A percentile compares a stretch with the other conserved stretches of the same genome.
phyloP scores from a whole-genome alignment of 2,113 vertebrate species.

The Orcinus orca region DNA sequence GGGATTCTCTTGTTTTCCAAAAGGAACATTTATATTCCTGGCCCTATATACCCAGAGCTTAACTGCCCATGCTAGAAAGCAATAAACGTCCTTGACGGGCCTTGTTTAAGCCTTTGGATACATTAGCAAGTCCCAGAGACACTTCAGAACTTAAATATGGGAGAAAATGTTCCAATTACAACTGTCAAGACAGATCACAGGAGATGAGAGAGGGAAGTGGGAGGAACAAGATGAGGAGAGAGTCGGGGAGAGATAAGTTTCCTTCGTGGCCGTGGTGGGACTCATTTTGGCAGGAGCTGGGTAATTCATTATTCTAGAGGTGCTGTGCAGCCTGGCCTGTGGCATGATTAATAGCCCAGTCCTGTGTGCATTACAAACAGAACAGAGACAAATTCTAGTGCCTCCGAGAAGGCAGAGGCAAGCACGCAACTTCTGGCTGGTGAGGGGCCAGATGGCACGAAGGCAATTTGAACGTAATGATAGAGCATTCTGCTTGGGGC shows the following conservation, averaged over 20 bases:
- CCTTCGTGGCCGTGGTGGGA: background rate
- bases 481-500: background rate
- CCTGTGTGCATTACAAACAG: background rate
- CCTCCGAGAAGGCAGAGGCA: background rate
- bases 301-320: conserved; percentile 63
- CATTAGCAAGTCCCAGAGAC: conserved; percentile 34
- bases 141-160: conserved; percentile 27
- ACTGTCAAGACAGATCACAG: conserved; percentile 52
- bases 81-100: background rate
- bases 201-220: background rate
- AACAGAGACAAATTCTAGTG: conserved; percentile 39
- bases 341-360: conserved; percentile 58
- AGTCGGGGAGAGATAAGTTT: conserved; percentile 26
- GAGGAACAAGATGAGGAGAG: background rate
- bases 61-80: conserved; percentile 13
- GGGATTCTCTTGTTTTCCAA: conserved; percentile 6
- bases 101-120: conserved; percentile 52
- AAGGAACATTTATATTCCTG: conserved; percentile 34
- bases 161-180: conserved; percentile 43
- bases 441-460: background rate
- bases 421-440: background rate
- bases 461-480: background rate
- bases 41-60: background rate
- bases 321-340: background rate
- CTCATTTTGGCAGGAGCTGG: conserved; percentile 64